Percentiles rank a stretch among this genome's conserved stretches.
Conservation (phyloP, 2,113 vertebrate genomes). For the Myotis davidii region DNA sequence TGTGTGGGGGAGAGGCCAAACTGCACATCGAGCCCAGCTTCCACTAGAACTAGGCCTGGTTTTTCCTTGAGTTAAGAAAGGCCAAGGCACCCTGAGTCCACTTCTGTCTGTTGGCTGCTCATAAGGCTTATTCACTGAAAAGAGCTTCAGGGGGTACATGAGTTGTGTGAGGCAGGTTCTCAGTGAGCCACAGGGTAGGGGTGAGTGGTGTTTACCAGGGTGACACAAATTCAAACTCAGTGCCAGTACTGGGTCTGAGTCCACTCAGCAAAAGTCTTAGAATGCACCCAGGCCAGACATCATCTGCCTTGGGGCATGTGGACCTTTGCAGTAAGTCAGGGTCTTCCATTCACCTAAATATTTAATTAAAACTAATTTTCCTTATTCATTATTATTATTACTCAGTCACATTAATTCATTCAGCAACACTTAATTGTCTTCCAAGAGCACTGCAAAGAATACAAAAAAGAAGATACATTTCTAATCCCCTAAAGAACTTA, state of each 20-base stretch:
- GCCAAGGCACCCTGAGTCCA: not conserved
- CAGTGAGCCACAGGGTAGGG: not conserved
- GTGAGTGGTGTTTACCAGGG: not conserved
- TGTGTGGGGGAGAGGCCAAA: not conserved
- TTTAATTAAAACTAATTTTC: not conserved
- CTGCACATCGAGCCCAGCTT: not conserved
- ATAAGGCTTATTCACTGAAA: not conserved
- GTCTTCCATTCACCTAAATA: not conserved
- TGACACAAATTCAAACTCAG: not conserved
- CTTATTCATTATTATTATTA: not conserved
- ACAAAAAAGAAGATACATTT: not conserved
- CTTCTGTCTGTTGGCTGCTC: not conserved
- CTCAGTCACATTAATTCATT: not conserved
- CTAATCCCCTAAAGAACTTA: not conserved
- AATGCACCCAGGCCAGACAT: not conserved
- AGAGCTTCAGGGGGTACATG: not conserved
- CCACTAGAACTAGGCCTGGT: not conserved
- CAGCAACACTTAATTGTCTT: not conserved
- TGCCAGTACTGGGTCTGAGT: not conserved
- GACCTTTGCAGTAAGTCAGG: not conserved
- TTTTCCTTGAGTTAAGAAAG: not conserved
- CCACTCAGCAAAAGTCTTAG: not conserved
- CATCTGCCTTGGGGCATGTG: not conserved
- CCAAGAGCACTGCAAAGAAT: not conserved
- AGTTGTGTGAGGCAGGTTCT: not conserved